A percentile compares a stretch with the other conserved stretches of the same genome.
phyloP scores from a whole-genome alignment of 2,113 vertebrate species.

The Thamnaconus septentrionalis region DNA sequence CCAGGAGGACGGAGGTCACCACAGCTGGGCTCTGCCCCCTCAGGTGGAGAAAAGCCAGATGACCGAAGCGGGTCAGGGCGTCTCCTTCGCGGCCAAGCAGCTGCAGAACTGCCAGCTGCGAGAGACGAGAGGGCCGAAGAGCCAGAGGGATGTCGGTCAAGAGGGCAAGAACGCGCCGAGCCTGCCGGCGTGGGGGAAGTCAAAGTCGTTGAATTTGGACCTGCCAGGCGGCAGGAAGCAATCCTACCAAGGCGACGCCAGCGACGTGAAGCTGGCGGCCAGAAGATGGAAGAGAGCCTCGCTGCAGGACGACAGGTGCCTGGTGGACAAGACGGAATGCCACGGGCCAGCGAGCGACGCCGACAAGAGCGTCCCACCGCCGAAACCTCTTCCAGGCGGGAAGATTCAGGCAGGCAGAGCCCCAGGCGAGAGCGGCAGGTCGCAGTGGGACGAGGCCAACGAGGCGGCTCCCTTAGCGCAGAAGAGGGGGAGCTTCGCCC shows the following conservation, averaged over 20 bases:
- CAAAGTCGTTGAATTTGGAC: slow-evolving; percentile 76
- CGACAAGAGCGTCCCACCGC: slow-evolving; percentile 46
- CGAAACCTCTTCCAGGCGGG: slow-evolving; percentile 53
- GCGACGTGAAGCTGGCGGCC: slow-evolving; percentile 64
- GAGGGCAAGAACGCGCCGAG: slow-evolving; percentile 52
- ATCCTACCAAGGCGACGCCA: slow-evolving; percentile 76
- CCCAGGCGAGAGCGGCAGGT: slow-evolving; percentile 37
- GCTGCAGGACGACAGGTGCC: slow-evolving; percentile 75
- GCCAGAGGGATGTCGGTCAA: slow-evolving; percentile 46
- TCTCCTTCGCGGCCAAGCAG: slow-evolving; percentile 67
- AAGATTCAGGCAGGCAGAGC: slow-evolving; percentile 42
- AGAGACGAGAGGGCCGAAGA: slow-evolving; percentile 57
- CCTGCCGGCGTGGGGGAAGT: slow-evolving; percentile 70
- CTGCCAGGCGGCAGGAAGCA: slow-evolving; percentile 72
- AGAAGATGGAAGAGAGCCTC: slow-evolving; percentile 78
- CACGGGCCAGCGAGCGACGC: slow-evolving; percentile 58
- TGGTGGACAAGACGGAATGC: slow-evolving; percentile 70
- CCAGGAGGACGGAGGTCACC: slow-evolving; percentile 56
- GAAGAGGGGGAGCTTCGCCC: slow-evolving; percentile 63
- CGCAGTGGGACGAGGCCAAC: slow-evolving; percentile 33
- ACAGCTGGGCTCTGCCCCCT: slow-evolving; percentile 57
- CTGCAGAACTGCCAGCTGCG: slow-evolving; percentile 67
- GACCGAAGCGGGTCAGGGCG: slow-evolving; percentile 45
- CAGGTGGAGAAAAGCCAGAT: slow-evolving; percentile 52
- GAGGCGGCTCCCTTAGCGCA: slow-evolving; percentile 41